Evolutionary conservation across 2,113 vertebrate genomes (phyloP).

Genomic region (Trematocara marginatum): DNA sequence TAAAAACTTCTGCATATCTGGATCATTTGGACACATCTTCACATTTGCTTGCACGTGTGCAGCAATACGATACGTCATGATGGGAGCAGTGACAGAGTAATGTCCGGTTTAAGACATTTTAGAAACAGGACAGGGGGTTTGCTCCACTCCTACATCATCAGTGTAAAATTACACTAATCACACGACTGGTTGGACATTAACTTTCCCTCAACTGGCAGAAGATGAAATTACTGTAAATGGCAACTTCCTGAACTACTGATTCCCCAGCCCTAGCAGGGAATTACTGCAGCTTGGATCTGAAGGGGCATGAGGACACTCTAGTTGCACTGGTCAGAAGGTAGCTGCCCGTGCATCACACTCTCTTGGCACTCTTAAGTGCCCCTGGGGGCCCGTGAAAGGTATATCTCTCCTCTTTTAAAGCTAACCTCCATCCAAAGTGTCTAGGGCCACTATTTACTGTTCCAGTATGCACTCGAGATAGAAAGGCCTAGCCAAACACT

Average conservation of each 20-base stretch:
- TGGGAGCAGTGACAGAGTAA: background rate
- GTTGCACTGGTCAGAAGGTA: background rate
- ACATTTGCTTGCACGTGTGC: background rate
- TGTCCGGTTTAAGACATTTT: background rate
- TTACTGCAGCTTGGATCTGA: conserved; percentile 8
- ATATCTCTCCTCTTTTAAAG: conserved; percentile 17
- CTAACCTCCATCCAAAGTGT: conserved; percentile 38
- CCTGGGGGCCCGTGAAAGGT: background rate
- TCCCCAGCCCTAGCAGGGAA: background rate
- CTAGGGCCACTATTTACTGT: conserved; percentile 19
- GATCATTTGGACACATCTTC: background rate
- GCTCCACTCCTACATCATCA: background rate
- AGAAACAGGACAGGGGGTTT: background rate
- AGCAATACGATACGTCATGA: background rate
- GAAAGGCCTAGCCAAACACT: background rate
- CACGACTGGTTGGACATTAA: background rate
- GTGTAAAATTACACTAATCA: background rate
- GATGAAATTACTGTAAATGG: conserved; percentile 27
- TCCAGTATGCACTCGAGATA: conserved; percentile 55
- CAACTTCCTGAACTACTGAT: background rate
- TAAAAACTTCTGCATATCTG: background rate
- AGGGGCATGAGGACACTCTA: background rate
- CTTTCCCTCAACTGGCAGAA: background rate
- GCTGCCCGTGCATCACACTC: conserved; percentile 25
- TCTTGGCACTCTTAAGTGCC: conserved; percentile 10